Evolutionary conservation across 37 sponge, comb jelly and placozoan genomes (phyloP), one percentile per base, ranked within the genome.

Genomic region (Chondrosia reniformis): DNA sequence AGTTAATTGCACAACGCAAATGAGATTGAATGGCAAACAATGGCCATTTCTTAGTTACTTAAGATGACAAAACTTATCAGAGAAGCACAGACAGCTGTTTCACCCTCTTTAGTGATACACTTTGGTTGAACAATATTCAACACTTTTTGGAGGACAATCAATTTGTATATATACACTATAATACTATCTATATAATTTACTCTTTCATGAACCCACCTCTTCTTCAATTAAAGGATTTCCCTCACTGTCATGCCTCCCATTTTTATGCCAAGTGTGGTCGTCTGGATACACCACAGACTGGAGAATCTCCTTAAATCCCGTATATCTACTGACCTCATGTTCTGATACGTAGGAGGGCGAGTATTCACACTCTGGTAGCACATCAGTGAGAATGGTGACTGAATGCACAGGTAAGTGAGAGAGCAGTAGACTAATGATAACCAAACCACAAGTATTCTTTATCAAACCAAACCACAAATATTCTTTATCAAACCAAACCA

Each of bases 251-350:
- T 64, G 66, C 3, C 66, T 32, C 34, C 66, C 66, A 7, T 64
- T 64, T 64, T 64, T 64, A 28, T 64, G 33, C 66, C 66, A 64
- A 2, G 66, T 64, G 66, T 64, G 66, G 36, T 64, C 66, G 34
- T 64, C 66, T 19, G 66, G 66, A 28, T 64, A 64, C 17, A 21
- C 5, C 31, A 64, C 4, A 4, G 66, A 4, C 32, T 32, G 34
- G 31, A 64, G 66, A 4, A 64, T 36, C 66, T 64, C 66, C 36
- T 64, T 64, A 36, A 64, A 64, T n/a, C 66, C 66, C 28, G 66
- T 64, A 36, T 64, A 64, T 21, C 66, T 32, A 4, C 19, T 32
- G 34, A 64, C 66, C 66, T 64, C 66, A 9, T 64, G 66, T 30
- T 34, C 66, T 4, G 66, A 64, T 3, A 32, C 66, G 33, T 64